Conservation (phyloP, 64 coral and sea anemone species). For the Montipora capricornis region DNA sequence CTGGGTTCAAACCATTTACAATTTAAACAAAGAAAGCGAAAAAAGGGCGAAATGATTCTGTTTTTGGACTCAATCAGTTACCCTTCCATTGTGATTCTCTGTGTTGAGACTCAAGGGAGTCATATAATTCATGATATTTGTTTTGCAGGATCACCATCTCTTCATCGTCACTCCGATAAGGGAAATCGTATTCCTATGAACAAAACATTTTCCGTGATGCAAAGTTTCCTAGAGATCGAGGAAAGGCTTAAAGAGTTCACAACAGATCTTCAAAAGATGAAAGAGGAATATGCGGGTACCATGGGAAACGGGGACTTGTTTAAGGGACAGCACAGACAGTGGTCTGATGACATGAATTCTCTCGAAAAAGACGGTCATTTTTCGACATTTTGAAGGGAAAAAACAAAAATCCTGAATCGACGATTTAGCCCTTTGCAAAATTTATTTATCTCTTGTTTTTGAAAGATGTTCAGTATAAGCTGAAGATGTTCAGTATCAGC, state of each 20-base stretch:
- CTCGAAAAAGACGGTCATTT: background rate
- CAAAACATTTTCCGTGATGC: slow-evolving; percentile 24
- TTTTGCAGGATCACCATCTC: background rate
- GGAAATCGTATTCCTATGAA: slow-evolving; percentile 3
- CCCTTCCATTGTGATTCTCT: background rate
- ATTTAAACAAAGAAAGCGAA: too few relatives aligned
- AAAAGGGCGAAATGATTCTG: too few relatives aligned
- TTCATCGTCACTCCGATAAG: background rate
- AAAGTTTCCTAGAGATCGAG: slow-evolving; percentile 28
- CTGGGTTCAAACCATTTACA: too few relatives aligned
- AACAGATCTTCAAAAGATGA: slow-evolving; percentile 2
- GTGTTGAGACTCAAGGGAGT: background rate
- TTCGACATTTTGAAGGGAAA: background rate
- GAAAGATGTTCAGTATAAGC: background rate
- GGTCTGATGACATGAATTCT: background rate
- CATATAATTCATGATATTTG: background rate
- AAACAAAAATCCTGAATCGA: background rate
- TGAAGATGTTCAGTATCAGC: background rate
- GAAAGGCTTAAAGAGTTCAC: slow-evolving; percentile 32
- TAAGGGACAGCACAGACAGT: background rate
- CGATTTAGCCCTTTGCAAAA: background rate
- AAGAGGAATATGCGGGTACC: slow-evolving; percentile 7
- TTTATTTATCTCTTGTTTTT: background rate
- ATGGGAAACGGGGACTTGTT: background rate
- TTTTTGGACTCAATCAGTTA: too few relatives aligned